These are phyloP conservation scores for Meteorus sp. DNA, from an alignment of 1,140 invertebrate species.

Conservation along the genomic window DNA sequence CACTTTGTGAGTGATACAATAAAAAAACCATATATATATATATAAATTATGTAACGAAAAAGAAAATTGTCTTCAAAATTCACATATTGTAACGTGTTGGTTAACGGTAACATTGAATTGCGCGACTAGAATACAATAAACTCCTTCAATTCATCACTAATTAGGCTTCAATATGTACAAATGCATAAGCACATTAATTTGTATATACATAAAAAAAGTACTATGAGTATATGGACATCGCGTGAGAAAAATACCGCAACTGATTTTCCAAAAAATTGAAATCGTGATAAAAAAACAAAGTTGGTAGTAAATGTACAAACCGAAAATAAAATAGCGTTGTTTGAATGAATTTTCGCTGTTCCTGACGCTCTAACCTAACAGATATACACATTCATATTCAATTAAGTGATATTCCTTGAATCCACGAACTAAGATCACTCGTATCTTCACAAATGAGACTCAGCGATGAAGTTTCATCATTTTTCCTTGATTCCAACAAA, in stretches of 20 bases:
- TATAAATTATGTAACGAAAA: conserved; percentile 7
- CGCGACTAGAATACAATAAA: conserved; percentile 29
- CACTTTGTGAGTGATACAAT: not conserved
- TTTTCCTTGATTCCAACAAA: conserved; percentile 59
- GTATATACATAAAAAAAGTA: conserved; percentile 27
- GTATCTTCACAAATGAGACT: conserved; percentile 65
- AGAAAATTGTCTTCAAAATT: not conserved
- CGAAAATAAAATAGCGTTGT: too few relatives aligned
- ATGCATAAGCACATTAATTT: conserved; percentile 10
- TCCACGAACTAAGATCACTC: conserved; percentile 81
- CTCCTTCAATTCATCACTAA: conserved; percentile 10
- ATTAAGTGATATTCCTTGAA: conserved; percentile 75
- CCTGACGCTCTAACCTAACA: not conserved
- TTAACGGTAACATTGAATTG: conserved; percentile 20
- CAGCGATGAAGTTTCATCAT: conserved; percentile 42
- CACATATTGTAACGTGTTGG: too few relatives aligned
- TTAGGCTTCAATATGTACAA: conserved; percentile 29
- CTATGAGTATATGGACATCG: not conserved
- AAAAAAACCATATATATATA: not conserved
- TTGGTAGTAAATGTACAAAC: too few relatives aligned
- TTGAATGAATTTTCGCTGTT: too few relatives aligned
- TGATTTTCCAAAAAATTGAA: too few relatives aligned
- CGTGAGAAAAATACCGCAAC: too few relatives aligned
- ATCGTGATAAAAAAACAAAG: too few relatives aligned
- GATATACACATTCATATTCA: conserved; percentile 39